A percentile compares a stretch with the other conserved stretches of the same genome.
These are phyloP conservation scores for Ochropacha duplaris DNA, from an alignment of 2,888 invertebrate genomes.

Conservation along the genomic window DNA sequence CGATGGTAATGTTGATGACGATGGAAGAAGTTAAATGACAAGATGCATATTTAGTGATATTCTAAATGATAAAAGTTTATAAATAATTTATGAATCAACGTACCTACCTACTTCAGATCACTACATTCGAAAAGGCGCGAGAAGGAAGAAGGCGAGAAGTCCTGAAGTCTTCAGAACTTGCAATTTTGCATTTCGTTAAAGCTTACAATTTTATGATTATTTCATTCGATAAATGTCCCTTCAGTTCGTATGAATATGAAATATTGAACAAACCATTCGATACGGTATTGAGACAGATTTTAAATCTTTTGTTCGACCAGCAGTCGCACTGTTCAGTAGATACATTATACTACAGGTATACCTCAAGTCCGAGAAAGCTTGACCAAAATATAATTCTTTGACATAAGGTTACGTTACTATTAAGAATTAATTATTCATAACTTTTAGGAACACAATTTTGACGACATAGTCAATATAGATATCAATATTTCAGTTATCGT, in stretches of 20 bases:
- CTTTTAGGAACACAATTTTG: no score
- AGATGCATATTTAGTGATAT: neutral
- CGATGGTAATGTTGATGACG: neutral
- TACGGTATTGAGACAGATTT: constrained; percentile 3
- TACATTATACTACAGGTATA: neutral
- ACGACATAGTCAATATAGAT: no score
- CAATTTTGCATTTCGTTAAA: no score
- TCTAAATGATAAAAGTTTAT: neutral
- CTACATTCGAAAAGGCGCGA: no score
- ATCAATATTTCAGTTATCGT: no score
- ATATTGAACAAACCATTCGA: neutral
- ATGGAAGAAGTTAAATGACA: neutral
- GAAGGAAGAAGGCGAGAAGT: no score
- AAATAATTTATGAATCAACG: neutral
- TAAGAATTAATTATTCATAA: no score
- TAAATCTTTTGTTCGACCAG: neutral
- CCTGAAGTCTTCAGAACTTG: no score
- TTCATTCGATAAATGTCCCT: neutral
- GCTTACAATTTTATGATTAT: neutral
- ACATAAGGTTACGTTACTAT: no score
- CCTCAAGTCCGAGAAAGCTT: neutral
- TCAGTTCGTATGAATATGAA: neutral
- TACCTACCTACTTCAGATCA: no score
- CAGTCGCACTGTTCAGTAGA: neutral
- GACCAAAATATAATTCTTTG: neutral